These are phyloP conservation scores for Mesochorus sp. DNA, from an alignment of 2,888 invertebrate species.

Conservation along the genomic window DNA sequence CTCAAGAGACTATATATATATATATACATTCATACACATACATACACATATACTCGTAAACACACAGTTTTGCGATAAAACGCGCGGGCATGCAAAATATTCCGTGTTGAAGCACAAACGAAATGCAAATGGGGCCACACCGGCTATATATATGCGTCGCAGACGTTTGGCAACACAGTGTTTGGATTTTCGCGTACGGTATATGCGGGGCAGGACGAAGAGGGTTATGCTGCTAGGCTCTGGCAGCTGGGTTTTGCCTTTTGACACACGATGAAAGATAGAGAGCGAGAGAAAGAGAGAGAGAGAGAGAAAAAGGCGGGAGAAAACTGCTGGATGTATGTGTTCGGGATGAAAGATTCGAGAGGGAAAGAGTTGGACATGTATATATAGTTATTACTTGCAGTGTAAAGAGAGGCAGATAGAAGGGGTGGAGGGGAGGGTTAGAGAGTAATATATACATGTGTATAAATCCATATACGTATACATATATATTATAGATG, in stretches of 20 bases:
- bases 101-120: slow-evolving; percentile 77
- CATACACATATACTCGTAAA: not conserved
- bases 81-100: slow-evolving; percentile 75
- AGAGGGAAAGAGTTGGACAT: not conserved
- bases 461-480: not conserved
- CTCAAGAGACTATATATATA: not conserved
- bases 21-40: not conserved
- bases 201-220: slow-evolving; percentile 14
- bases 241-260: slow-evolving; percentile 74
- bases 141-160: slow-evolving; percentile 71
- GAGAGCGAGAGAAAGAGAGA: slow-evolving; percentile 60
- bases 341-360: slow-evolving; percentile 27
- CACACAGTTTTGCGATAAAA: slow-evolving; percentile 53
- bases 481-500: not conserved
- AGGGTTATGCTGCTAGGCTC: slow-evolving; percentile 65
- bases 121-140: slow-evolving; percentile 79
- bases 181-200: slow-evolving; percentile 73
- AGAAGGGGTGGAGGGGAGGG: too few relatives aligned
- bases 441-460: not conserved
- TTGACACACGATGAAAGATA: slow-evolving; percentile 65
- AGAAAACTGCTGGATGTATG: slow-evolving; percentile 12
- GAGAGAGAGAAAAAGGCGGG: too few relatives aligned
- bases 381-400: slow-evolving; percentile 17
- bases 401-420: not conserved
- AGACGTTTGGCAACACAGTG: slow-evolving; percentile 81